Conservation (phyloP, 2,797 vertebrate genomes). For the Myotis vivesi region DNA sequence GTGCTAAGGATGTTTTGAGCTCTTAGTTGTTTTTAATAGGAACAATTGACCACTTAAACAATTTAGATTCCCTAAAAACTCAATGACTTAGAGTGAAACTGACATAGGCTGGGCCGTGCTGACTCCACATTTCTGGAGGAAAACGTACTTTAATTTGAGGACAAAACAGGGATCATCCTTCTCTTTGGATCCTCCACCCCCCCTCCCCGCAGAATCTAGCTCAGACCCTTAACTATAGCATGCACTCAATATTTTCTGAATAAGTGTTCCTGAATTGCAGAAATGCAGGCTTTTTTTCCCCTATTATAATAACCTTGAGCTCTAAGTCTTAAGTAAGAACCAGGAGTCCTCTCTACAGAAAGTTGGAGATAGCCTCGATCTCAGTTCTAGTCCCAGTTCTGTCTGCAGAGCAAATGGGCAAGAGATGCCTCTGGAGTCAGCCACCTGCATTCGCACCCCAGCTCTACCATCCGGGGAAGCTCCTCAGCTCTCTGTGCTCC, state of each 20-base stretch:
- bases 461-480: background rate
- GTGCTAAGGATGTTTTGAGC: background rate
- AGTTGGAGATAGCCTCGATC: background rate
- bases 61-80: background rate
- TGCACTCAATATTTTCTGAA: background rate
- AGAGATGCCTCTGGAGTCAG: background rate
- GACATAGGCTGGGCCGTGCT: background rate
- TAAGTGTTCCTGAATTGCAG: background rate
- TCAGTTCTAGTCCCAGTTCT: background rate
- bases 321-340: background rate
- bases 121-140: background rate
- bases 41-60: background rate
- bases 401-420: background rate
- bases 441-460: background rate
- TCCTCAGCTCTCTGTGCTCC: background rate
- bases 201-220: background rate
- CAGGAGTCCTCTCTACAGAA: background rate
- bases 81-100: background rate
- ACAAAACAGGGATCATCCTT: background rate
- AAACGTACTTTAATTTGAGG: background rate
- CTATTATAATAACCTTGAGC: background rate
- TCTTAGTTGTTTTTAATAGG: background rate
- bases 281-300: background rate
- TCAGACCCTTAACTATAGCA: background rate
- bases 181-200: background rate